phyloP scores from a whole-genome alignment of 92 coral and sea anemone species.

The Hydrozoanthus gracilis region DNA sequence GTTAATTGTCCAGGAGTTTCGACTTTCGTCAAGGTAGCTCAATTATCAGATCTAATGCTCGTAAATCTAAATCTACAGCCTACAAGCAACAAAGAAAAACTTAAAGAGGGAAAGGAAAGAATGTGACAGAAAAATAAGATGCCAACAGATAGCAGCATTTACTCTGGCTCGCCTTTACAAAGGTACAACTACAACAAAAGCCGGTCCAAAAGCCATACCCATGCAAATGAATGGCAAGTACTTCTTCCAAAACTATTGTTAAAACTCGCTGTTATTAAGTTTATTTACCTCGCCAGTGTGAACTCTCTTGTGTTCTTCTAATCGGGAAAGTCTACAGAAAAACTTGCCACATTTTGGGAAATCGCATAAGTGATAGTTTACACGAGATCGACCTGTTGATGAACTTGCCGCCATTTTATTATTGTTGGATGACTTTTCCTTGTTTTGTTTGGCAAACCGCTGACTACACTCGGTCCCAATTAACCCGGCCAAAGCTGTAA shows the following conservation, averaged over 20 bases:
- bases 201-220: too few species aligned
- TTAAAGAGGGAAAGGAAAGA: not conserved
- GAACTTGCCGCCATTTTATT: slow-evolving; percentile 78
- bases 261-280: not conserved
- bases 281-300: slow-evolving; percentile 93
- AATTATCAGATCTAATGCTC: too few species aligned
- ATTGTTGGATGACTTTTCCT: slow-evolving; percentile 47
- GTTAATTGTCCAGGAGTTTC: not conserved
- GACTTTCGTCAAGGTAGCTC: too few species aligned
- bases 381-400: slow-evolving; percentile 11
- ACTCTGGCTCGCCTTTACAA: not conserved
- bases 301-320: slow-evolving; percentile 79
- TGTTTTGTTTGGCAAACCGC: not conserved
- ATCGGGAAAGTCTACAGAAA: slow-evolving; percentile 64
- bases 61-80: too few species aligned
- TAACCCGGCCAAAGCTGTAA: not conserved
- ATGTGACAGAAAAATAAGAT: not conserved
- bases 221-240: too few species aligned
- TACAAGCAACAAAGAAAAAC: too few species aligned
- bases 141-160: not conserved
- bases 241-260: too few species aligned
- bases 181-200: not conserved
- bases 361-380: slow-evolving; percentile 53
- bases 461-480: slow-evolving; percentile 13
- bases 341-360: slow-evolving; percentile 79